Evolutionary conservation across 2,797 vertebrate genomes (phyloP).

Genomic region (Diplodus sargus): DNA sequence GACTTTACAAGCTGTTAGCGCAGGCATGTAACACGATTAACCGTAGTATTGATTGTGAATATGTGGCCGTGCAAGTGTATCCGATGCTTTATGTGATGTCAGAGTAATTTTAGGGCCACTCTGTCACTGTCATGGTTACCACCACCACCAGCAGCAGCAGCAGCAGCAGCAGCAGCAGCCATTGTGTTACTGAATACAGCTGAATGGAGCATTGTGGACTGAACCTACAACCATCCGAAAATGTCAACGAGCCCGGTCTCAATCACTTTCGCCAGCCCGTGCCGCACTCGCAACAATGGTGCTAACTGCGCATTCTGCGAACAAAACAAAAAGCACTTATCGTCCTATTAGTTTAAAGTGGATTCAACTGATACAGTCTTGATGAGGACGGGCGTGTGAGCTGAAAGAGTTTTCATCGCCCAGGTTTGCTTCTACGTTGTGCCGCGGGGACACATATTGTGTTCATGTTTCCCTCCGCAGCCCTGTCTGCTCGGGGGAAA

Average conservation of each 20-base stretch:
- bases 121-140: conserved; percentile 91
- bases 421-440: background rate
- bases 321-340: no score
- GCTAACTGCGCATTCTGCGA: background rate
- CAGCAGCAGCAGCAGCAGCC: conserved; percentile 85
- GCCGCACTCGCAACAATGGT: background rate
- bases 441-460: no score
- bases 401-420: background rate
- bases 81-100: conserved; percentile 90
- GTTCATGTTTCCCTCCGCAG: background rate
- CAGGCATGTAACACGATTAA: conserved; percentile 1
- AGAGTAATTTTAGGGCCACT: conserved; percentile 89
- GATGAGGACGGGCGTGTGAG: no score
- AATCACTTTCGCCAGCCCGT: background rate
- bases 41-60: conserved; percentile 18
- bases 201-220: conserved; percentile 77
- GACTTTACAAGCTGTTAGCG: conserved; percentile 4
- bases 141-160: conserved; percentile 78
- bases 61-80: conserved; percentile 62
- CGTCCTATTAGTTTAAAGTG: no score
- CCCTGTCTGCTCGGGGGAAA: background rate
- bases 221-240: conserved; percentile 78
- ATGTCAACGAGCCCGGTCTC: conserved; percentile 8
- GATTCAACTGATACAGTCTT: no score
- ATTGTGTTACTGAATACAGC: conserved; percentile 83